Conservation (phyloP, 2,888 invertebrate genomes). For the Gisinianus flammeolus region DNA sequence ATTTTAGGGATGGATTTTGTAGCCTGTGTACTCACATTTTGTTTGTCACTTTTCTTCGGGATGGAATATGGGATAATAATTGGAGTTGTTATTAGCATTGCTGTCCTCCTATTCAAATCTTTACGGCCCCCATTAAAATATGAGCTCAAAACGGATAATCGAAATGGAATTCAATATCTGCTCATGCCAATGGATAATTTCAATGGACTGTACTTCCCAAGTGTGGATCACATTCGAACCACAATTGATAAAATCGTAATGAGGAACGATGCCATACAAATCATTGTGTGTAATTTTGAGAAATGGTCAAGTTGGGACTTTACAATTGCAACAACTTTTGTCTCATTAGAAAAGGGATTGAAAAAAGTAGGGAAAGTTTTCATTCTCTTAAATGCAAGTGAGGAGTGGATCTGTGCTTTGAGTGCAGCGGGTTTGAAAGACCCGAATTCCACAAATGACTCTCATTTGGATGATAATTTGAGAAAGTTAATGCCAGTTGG, state of each 20-base stretch:
- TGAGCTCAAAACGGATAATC: slow-evolving; percentile 70
- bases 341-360: background rate
- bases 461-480: slow-evolving; percentile 15
- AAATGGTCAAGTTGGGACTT: slow-evolving; percentile 39
- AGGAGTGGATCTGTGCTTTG: slow-evolving; percentile 23
- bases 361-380: slow-evolving; percentile 13
- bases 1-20: slow-evolving; percentile 80
- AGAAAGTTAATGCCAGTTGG: background rate
- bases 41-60: slow-evolving; percentile 80
- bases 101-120: slow-evolving; percentile 83
- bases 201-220: slow-evolving; percentile 48
- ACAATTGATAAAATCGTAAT: slow-evolving; percentile 39
- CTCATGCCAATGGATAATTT: slow-evolving; percentile 33
- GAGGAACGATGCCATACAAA: background rate
- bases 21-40: slow-evolving; percentile 81
- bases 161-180: slow-evolving; percentile 39
- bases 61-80: slow-evolving; percentile 85
- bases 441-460: slow-evolving; percentile 8
- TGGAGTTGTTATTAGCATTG: slow-evolving; percentile 79
- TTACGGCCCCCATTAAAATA: slow-evolving; percentile 82
- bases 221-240: slow-evolving; percentile 48
- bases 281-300: slow-evolving; percentile 34
- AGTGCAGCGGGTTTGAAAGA: background rate
- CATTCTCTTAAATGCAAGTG: slow-evolving; percentile 7
- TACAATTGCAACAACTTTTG: slow-evolving; percentile 28